Conservation (phyloP, 2,888 invertebrate genomes). For the Mesorhabditis spiculigera region DNA sequence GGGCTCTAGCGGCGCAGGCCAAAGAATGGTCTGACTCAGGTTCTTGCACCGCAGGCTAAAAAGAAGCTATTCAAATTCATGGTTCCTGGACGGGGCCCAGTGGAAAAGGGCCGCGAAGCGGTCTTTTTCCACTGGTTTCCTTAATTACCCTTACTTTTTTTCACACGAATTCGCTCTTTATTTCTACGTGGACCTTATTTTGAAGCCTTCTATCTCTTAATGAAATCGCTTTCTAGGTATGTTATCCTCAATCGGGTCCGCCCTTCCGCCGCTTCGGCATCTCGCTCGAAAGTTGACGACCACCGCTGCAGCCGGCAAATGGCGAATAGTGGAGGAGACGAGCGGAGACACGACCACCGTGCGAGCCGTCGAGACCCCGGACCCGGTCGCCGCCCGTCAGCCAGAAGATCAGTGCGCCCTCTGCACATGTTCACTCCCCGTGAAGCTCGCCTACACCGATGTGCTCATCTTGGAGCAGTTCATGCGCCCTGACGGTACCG, state of each 20-base stretch:
- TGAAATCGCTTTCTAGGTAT: neutral
- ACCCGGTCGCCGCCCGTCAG: conserved; percentile 16
- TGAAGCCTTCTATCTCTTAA: no score
- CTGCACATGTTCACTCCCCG: conserved; percentile 50
- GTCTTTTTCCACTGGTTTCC: no score
- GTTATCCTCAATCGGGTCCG: neutral
- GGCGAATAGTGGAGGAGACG: conserved; percentile 17
- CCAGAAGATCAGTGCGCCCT: conserved; percentile 33
- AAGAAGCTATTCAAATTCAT: no score
- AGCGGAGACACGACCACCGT: conserved; percentile 21
- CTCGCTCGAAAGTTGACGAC: neutral
- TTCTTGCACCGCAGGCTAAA: no score
- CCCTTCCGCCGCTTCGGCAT: neutral
- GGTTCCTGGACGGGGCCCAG: no score
- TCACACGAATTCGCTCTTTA: no score
- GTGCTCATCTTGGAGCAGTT: conserved; percentile 60
- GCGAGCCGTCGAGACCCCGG: conserved; percentile 23
- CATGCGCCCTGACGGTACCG: conserved; percentile 58
- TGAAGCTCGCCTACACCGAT: conserved; percentile 54
- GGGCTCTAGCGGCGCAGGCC: no score
- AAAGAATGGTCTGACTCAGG: no score
- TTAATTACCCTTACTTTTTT: no score
- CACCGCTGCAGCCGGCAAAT: conserved; percentile 7
- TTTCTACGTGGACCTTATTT: no score
- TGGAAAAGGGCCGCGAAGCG: no score